Evolutionary conservation across 1,140 invertebrate genomes (phyloP), one percentile per base, ranked within the genome.

Genomic region (Leptopilina boulardi): DNA sequence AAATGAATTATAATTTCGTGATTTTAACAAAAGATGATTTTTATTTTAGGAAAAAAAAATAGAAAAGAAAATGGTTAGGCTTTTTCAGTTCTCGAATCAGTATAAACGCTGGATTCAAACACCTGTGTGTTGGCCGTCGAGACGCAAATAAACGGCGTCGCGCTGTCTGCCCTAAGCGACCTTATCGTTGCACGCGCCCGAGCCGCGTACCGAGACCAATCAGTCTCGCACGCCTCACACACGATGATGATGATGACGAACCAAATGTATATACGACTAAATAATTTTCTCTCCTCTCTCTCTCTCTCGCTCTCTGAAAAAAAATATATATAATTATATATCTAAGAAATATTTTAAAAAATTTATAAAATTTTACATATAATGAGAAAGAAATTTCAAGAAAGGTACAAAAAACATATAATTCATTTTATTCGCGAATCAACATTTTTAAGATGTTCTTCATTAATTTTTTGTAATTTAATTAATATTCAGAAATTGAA

Each of bases 141-240:
- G 83, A 85, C 87, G 81, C 82, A 87, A 89, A 88, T 88, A 88
- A 88, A 87, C 86, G 86, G 87, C 88, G 88, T 87, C 88, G 86
- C 84, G 87, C 88, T 85, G 88, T 89, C 88, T 89, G 86, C 78
- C 71, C 74, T 80, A 76, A 81, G 79, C 82, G 74, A 79, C 77
- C 82, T 84, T 85, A 85, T 84, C 82, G 75, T 71, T 75, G 73
- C 76, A 75, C 71, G 78, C 74, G 83, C 83, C n/a, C 13, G n/a
- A n/a, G 47, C 47, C 47, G 47, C 15, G 47, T 18, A 51, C 47
- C 76, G 83, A 84, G 81, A 82, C 73, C 80, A 77, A 82, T 82
- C 74, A 82, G 77, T 85, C 77, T 78, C 72, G 56, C 75, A 56
- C 77, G 75, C 70, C 66, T 73, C 44, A 70, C 71, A 70, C 71